Evolutionary conservation across 2,113 vertebrate species (phyloP).

Genomic region (Lampris megalopsis): DNA sequence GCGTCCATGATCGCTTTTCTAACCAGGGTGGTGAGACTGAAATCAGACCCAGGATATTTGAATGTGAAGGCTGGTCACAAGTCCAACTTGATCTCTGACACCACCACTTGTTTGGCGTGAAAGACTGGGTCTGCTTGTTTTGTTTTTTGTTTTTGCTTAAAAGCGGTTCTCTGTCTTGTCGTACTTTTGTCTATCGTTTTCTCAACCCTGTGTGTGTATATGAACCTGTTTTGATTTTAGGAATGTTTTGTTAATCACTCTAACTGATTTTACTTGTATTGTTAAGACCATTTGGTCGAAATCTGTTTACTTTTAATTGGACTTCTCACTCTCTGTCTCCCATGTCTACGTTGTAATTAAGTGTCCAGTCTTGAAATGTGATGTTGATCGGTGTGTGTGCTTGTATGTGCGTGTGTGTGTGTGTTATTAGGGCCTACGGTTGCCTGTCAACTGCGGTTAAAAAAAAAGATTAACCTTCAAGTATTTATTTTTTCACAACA

Average conservation of each 20-base stretch:
- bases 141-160: conserved; percentile 26
- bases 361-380: conserved; percentile 62
- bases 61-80: conserved; percentile 53
- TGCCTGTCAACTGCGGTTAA: conserved; percentile 44
- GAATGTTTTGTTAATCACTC: conserved; percentile 6
- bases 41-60: conserved; percentile 34
- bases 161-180: conserved; percentile 64
- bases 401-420: conserved; percentile 20
- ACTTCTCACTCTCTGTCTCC: neutral
- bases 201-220: neutral
- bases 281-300: conserved; percentile 28
- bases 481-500: conserved; percentile 22
- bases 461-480: conserved; percentile 47
- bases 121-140: conserved; percentile 21
- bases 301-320: conserved; percentile 12
- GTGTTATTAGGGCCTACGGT: conserved; percentile 48
- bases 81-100: conserved; percentile 50
- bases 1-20: conserved; percentile 41
- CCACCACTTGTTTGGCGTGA: conserved; percentile 22
- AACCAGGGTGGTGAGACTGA: conserved; percentile 46
- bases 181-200: conserved; percentile 38
- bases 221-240: conserved; percentile 10
- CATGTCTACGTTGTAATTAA: conserved; percentile 39
- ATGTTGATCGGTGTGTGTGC: conserved; percentile 26
- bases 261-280: conserved; percentile 32